A percentile compares a stretch with the other conserved stretches of the same genome.
Evolutionary conservation across 2,888 invertebrate species (phyloP).

Genomic region (Anarsia innoxiella): DNA sequence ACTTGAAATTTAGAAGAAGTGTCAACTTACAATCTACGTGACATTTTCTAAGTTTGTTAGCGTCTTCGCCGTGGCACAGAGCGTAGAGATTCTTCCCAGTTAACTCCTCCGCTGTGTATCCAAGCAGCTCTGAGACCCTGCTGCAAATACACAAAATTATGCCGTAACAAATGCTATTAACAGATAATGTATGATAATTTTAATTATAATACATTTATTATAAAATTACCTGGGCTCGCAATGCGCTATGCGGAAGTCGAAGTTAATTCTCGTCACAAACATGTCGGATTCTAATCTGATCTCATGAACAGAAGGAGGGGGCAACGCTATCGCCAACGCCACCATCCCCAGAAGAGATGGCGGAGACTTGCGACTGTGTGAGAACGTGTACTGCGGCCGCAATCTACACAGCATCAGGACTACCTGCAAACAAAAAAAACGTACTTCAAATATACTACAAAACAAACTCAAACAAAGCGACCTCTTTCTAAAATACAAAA

Average conservation of each 20-base stretch:
- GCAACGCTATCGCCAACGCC: constrained; percentile 95
- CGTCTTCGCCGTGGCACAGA: constrained; percentile 96
- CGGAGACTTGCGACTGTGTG: constrained; percentile 90
- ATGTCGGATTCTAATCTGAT: constrained; percentile 95
- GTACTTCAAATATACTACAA: neutral
- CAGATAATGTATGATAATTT: neutral
- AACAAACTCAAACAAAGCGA: neutral
- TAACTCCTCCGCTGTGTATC: constrained; percentile 94
- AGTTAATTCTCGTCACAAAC: constrained; percentile 97
- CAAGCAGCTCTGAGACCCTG: constrained; percentile 94
- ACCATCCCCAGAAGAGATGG: constrained; percentile 95
- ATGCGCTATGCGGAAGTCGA: constrained; percentile 97
- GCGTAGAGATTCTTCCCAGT: constrained; percentile 95
- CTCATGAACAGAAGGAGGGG: constrained; percentile 98
- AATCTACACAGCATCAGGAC: constrained; percentile 93
- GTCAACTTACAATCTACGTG: constrained; percentile 92
- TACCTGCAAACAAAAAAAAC: constrained; percentile 80
- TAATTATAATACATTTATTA: too few relatives aligned
- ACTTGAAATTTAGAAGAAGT: too few relatives aligned
- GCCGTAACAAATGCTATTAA: neutral
- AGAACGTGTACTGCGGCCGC: constrained; percentile 94
- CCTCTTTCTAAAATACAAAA: too few relatives aligned
- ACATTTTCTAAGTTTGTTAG: constrained; percentile 93
- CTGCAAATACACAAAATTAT: constrained; percentile 34
- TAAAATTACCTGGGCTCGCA: constrained; percentile 93